Base-by-base conservation (phyloP, 2,797 vertebrate genomes). In the Sebastes minor region DNA sequence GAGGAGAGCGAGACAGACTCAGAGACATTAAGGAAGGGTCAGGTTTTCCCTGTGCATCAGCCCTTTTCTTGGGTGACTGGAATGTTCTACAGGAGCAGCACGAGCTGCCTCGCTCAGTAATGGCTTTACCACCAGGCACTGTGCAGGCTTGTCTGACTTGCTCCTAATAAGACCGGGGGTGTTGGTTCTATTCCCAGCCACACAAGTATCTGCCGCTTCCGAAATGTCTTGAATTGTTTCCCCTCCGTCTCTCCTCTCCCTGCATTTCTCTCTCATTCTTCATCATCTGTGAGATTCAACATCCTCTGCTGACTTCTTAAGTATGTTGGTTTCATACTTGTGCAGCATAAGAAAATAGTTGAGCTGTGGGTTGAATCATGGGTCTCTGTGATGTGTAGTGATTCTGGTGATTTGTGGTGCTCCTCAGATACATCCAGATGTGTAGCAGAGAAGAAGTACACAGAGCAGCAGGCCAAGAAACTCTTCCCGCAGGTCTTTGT, bases 381-480 rank as follows among this genome's bases (percentile, higher is more conserved):
- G 74, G 56, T 72, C 59, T 85, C 79, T 88, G 80, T 89, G 83
- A 84, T 85, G 78, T 91, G 79, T 88, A 33, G 57, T 91, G 86
- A 93, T 85, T 89, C 65, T 86, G 70, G 74, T 91, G 90, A 88
- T 91, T 90, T 92, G 90, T 88, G 91, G 88, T 81, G 65, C 76
- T 92, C 85, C 88, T 88, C 93, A 99, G 98, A 98, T 87, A 96
- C 97, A 81, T 99, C 98, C 93, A 97, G 98, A 94, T 99, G 98
- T 91, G 97, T 98, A 78, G 98, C 97, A 59, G 98, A 99, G 93
- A 97, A 99, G 95, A 99, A 98, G 89, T 99, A 99, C 83, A 99
- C 98, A 1, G 98, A 99, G 89, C 98, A 99, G 85, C 98, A 99
- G 91, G 98, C 98, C 82, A 98, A 98, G 94, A 98, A 97, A 89